Percentiles rank a stretch among this genome's conserved stretches.
These are phyloP conservation scores for Labeo rohita DNA, from an alignment of 2,113 vertebrate species.

Conservation along the genomic window DNA sequence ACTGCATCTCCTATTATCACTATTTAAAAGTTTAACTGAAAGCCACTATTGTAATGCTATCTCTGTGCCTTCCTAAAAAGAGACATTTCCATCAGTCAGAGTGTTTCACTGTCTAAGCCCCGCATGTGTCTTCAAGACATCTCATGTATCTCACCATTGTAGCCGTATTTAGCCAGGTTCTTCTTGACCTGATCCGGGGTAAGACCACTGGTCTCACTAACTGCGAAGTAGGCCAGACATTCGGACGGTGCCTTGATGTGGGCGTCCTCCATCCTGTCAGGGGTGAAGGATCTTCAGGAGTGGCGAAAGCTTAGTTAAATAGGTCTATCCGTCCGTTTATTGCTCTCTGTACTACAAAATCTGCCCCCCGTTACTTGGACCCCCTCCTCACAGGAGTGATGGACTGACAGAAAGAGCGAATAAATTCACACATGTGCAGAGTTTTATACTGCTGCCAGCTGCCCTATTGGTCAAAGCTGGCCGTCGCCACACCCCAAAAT, in stretches of 20 bases:
- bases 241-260: conserved; percentile 80
- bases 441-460: conserved; percentile 70
- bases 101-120: background rate
- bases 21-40: background rate
- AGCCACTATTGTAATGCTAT: background rate
- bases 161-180: conserved; percentile 85
- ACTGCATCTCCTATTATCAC: background rate
- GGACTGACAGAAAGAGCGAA: conserved; percentile 81
- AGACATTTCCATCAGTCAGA: conserved; percentile 33
- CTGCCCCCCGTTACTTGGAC: conserved; percentile 54
- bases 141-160: conserved; percentile 81
- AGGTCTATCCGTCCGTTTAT: conserved; percentile 68
- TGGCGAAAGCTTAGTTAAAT: conserved; percentile 61
- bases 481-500: conserved; percentile 62
- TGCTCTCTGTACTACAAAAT: conserved; percentile 65
- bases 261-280: conserved; percentile 84
- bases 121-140: background rate
- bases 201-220: conserved; percentile 81
- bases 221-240: conserved; percentile 83
- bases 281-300: conserved; percentile 60
- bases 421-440: conserved; percentile 56
- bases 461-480: conserved; percentile 67
- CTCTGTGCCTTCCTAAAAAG: background rate
- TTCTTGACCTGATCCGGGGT: conserved; percentile 85
- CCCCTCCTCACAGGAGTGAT: conserved; percentile 73